Evolutionary conservation across 2,888 invertebrate genomes (phyloP).

Genomic region (Perizoma affinitatum): DNA sequence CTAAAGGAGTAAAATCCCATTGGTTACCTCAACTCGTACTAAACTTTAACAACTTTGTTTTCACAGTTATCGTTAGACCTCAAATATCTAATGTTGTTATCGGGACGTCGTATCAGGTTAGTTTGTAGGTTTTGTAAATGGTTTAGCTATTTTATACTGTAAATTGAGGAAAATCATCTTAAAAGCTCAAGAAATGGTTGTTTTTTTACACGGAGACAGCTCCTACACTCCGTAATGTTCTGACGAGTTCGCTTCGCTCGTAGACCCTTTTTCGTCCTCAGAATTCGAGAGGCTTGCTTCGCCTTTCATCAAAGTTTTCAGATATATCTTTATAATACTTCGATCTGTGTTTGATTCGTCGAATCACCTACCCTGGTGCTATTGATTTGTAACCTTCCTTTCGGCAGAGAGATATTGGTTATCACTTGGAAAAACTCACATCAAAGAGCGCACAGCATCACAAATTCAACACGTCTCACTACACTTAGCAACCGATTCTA

Average conservation of each 20-base stretch:
- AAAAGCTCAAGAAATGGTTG: too few species aligned
- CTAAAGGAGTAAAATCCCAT: not conserved
- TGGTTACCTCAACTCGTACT: not conserved
- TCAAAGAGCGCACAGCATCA: slow-evolving; percentile 12
- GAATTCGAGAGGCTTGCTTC: too few species aligned
- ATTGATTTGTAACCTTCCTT: too few species aligned
- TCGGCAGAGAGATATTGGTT: too few species aligned
- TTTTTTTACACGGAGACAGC: too few species aligned
- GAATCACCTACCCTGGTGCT: too few species aligned
- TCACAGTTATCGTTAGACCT: not conserved
- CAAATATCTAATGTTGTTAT: not conserved
- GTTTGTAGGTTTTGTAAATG: slow-evolving; percentile 7
- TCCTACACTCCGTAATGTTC: too few species aligned
- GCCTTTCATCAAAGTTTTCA: too few species aligned
- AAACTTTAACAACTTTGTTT: not conserved
- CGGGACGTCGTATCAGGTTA: not conserved
- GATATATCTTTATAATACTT: too few species aligned
- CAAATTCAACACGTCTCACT: slow-evolving; percentile 12
- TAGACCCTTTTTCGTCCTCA: too few species aligned
- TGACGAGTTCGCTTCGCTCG: too few species aligned
- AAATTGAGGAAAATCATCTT: not conserved
- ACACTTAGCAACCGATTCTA: not conserved
- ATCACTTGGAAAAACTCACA: slow-evolving; percentile 9
- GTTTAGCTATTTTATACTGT: not conserved
- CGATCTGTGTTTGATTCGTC: too few species aligned